Base-by-base conservation (phyloP, 2,888 invertebrate species). In the Limnephilus marmoratus region DNA sequence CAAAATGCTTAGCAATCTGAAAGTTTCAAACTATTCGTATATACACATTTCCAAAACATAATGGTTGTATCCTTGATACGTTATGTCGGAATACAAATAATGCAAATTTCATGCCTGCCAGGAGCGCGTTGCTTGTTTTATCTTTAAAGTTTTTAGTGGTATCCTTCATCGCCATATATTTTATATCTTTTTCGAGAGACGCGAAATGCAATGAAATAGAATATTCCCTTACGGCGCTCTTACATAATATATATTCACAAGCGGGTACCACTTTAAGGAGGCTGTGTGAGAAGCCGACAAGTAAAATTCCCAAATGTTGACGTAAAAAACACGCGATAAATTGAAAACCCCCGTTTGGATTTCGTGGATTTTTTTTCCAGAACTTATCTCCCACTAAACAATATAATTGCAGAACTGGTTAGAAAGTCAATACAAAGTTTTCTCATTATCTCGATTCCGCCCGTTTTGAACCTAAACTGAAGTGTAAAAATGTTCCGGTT, bases 301-400 rank as follows among this genome's bases (percentile, higher is more conserved):
- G 53, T 31, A n/a, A 90, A 90, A 90, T 24, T 81, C 24, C 90
- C 34, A 81, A 90, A 81, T n/a, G 81, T 37, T 90, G 81, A 81
- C 90, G 90, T 90, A 90, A 90, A 90, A 88, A 81, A 88, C 37
- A 53, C 29, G 53, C 68, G 88, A 88, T 88, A 80, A 80, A 88
- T 80, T 68, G 29, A 68, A 68, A 88, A 80, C 29, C 31, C 37
- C 31, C 34, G 7, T 88, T 88, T 86, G 29, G 37, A 3, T 37
- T 86, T 29, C 45, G 68, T 31, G 68, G 34, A 80, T 34, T 34
- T 34, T n/a, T n/a, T 11, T 88, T 13, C 53, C 5, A 18, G 80
- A 29, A 53, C 29, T 53, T 53, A 53, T 68, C 88, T 68, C 4
- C 31, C 18, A 37, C 34, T 15, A 34, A 88, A 86, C 45, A 86